These are phyloP conservation scores for Calliphora vomitoria DNA, from an alignment of 2,888 invertebrate species.

Conservation along the genomic window DNA sequence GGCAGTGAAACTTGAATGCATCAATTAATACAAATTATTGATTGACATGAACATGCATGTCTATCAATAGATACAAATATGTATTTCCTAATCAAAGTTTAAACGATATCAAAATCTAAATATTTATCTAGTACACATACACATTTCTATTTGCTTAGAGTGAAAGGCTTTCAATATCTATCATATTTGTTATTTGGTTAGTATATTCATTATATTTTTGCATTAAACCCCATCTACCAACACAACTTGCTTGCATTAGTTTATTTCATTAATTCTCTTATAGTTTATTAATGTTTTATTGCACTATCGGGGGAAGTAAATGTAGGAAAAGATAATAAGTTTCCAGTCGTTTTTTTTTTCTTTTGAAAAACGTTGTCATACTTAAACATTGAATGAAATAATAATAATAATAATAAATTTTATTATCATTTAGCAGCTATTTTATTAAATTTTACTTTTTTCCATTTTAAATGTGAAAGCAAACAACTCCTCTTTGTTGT, in stretches of 20 bases:
- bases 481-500: conserved; percentile 48
- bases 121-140: neutral
- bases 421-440: conserved; percentile 42
- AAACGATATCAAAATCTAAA: neutral
- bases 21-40: too few species aligned
- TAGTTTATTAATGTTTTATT: conserved; percentile 1
- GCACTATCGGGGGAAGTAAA: neutral
- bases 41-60: neutral
- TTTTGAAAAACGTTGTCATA: neutral
- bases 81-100: neutral
- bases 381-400: conserved; percentile 31
- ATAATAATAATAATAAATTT: conserved; percentile 17
- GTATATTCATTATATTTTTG: neutral
- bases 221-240: neutral
- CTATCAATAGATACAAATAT: neutral
- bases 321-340: neutral
- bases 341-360: neutral
- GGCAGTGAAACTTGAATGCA: too few species aligned
- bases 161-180: conserved; percentile 2
- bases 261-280: neutral
- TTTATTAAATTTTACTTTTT: conserved; percentile 35
- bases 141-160: neutral
- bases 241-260: neutral
- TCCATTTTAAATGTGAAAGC: conserved; percentile 41
- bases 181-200: neutral